phyloP scores from a whole-genome alignment of 2,888 invertebrate genomes.

The Sceliomorpha sp. region DNA sequence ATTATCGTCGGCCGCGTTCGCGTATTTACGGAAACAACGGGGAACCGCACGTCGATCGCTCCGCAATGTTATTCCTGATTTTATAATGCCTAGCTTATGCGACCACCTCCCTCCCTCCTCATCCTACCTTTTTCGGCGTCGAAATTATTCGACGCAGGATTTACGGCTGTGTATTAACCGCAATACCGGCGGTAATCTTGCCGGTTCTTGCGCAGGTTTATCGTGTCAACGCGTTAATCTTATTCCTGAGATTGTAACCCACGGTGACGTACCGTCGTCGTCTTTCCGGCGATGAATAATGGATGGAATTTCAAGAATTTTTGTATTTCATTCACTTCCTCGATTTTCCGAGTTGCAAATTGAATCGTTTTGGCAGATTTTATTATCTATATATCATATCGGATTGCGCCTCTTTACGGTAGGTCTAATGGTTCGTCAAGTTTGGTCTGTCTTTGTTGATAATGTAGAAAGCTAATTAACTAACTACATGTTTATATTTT shows the following conservation, averaged over 20 bases:
- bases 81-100: conserved; percentile 44
- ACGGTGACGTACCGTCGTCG: conserved; percentile 1
- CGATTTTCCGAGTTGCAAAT: no score
- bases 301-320: neutral
- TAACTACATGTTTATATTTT: no score
- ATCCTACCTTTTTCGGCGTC: conserved; percentile 24
- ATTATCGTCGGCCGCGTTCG: conserved; percentile 31
- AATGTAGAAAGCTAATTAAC: no score
- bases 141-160: conserved; percentile 38
- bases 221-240: conserved; percentile 54
- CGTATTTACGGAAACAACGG: conserved; percentile 35
- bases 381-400: no score
- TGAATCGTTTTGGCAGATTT: no score
- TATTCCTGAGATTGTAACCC: conserved; percentile 25
- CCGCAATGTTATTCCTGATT: conserved; percentile 42
- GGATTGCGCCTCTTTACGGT: no score
- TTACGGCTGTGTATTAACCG: conserved; percentile 36
- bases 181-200: conserved; percentile 35
- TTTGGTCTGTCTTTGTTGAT: no score
- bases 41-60: conserved; percentile 38
- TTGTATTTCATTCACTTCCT: neutral
- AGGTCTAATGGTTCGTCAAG: no score
- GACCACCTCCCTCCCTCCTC: conserved; percentile 13
- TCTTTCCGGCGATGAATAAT: conserved; percentile 3
- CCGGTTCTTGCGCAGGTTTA: conserved; percentile 48